Evolutionary conservation across 1,140 invertebrate genomes (phyloP), one percentile per base, ranked within the genome.

Genomic region (Papilio polyxenes): DNA sequence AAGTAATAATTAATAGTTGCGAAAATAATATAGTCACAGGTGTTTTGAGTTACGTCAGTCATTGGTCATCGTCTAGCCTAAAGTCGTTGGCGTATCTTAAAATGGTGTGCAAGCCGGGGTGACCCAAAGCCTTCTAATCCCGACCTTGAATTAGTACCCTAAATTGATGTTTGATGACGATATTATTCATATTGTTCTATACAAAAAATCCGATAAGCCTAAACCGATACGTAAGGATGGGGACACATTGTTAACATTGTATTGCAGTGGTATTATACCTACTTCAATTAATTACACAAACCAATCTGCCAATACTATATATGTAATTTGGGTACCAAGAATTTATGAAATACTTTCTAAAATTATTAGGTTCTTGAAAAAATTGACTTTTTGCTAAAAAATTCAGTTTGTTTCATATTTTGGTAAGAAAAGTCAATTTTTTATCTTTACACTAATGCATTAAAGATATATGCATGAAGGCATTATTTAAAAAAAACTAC

Each of bases 61-160:
- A 82, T 83, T 65, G 74, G 75, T 80, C 53, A 74, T 80, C 37
- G n/a, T 62, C 65, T 4, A 49, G 59, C 59, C 78, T 44, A 80
- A 80, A 77, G 37, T 78, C 49, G 5, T 37, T 62, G 37, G 37
- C 15, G 37, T 20, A 31, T 44, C 78, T 48, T 69, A 80, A 80
- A 80, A 80, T 62, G 78, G 78, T 31, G 23, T 80, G 78, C 15
- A 13, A 59, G 62, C 78, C 78, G 78, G 20, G 65, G 59, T 80
- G 78, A 80, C 78, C 59, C 31, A 80, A 80, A 80, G 69, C 75
- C 56, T 62, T 76, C 59, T 69, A 79, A 72, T 78, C 48, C 37
- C 77, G 86, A 88, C 89, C 89, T 91, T 91, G 88, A 89, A 85
- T 90, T 87, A 89, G 82, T 87, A 81, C 85, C 84, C 89, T 87